Percentiles rank a stretch among this genome's conserved stretches.
These are phyloP conservation scores for Cephus pygmeus DNA, from an alignment of 2,888 invertebrate species.

Conservation along the genomic window DNA sequence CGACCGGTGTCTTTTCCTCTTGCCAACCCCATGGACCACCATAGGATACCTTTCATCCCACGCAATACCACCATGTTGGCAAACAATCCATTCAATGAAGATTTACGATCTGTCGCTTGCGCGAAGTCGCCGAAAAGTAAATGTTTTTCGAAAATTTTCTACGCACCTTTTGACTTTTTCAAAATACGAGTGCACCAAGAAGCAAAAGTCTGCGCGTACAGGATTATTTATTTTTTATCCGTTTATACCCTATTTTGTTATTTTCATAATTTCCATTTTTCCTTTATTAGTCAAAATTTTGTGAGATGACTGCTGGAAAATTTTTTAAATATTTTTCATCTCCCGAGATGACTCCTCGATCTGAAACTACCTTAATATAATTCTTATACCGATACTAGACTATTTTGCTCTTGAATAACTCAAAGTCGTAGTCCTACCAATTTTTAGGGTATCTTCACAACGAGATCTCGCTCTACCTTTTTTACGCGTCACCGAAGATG, in stretches of 20 bases:
- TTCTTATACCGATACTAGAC: conserved; percentile 6
- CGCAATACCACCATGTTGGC: conserved; percentile 42
- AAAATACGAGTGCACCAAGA: background rate
- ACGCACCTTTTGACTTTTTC: conserved; percentile 4
- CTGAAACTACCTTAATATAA: background rate
- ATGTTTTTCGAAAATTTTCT: conserved; percentile 8
- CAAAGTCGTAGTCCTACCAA: conserved; percentile 33
- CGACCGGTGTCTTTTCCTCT: conserved; percentile 22
- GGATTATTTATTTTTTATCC: conserved; percentile 3
- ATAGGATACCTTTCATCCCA: conserved; percentile 6
- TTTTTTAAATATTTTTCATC: background rate
- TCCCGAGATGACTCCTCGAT: background rate
- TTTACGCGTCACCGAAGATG: background rate
- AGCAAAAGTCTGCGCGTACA: background rate
- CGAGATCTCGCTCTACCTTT: background rate
- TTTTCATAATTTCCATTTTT: background rate
- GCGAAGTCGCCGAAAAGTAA: conserved; percentile 17
- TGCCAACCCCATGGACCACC: conserved; percentile 5
- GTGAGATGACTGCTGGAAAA: background rate
- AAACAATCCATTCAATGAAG: conserved; percentile 47
- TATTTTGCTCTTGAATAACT: conserved; percentile 52
- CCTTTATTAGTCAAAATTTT: background rate
- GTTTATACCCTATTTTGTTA: background rate
- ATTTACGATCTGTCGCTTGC: conserved; percentile 47
- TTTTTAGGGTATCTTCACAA: conserved; percentile 1